Conservation (phyloP, 2,888 invertebrate genomes). For the Pinctada fucata region DNA sequence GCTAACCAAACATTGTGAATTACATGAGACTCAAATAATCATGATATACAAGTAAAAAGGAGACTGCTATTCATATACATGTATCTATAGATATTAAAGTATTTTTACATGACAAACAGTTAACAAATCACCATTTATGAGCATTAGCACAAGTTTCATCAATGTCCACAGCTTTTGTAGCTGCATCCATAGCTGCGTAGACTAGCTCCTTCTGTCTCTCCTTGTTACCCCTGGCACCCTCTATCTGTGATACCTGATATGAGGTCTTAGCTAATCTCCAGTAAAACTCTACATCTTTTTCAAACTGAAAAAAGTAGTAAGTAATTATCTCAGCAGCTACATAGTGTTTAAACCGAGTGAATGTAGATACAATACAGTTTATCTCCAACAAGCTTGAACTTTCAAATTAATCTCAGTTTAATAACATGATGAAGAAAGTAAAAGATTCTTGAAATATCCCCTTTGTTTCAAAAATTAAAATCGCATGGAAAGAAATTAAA, state of each 20-base stretch:
- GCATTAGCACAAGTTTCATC: constrained; percentile 80
- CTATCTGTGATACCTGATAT: constrained; percentile 72
- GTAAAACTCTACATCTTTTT: constrained; percentile 72
- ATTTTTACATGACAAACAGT: no score
- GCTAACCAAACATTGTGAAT: no score
- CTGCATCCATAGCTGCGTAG: constrained; percentile 80
- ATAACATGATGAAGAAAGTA: no score
- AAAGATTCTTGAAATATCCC: no score
- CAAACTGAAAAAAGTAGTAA: constrained; percentile 52
- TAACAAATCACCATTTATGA: constrained; percentile 82
- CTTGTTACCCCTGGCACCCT: constrained; percentile 67
- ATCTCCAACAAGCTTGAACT: neutral
- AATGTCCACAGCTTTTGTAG: constrained; percentile 80
- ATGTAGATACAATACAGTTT: neutral
- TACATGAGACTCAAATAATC: no score
- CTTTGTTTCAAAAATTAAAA: no score
- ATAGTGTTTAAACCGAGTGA: neutral
- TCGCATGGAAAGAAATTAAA: no score
- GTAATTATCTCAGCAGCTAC: neutral
- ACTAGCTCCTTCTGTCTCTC: constrained; percentile 75
- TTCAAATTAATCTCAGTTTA: no score
- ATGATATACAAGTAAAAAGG: no score
- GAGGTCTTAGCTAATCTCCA: constrained; percentile 78
- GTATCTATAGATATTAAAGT: no score
- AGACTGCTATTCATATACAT: no score